Conservation (phyloP, 2,113 vertebrate genomes). For the Cyprinodon brontotheroides region DNA sequence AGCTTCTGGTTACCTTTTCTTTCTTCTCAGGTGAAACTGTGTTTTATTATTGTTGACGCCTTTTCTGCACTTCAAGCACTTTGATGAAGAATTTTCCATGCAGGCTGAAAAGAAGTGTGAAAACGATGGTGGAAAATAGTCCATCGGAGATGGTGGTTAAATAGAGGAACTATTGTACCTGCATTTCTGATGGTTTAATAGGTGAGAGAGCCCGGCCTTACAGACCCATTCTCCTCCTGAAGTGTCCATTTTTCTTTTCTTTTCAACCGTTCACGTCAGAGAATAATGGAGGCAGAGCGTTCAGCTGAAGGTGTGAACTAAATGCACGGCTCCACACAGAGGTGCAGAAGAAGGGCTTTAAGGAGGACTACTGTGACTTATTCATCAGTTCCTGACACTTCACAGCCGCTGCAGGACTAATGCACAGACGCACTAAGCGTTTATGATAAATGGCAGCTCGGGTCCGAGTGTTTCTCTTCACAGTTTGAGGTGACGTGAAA, state of each 20-base stretch:
- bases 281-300: conserved; percentile 45
- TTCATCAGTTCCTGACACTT: conserved; percentile 64
- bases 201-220: conserved; percentile 23
- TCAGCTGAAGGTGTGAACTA: conserved; percentile 62
- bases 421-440: conserved; percentile 23
- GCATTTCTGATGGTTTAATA: conserved; percentile 47
- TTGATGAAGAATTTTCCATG: conserved; percentile 33
- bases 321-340: conserved; percentile 48
- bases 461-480: conserved; percentile 20
- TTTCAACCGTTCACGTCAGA: conserved; percentile 20
- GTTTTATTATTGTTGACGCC: not conserved
- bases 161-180: conserved; percentile 42
- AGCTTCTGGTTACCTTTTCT: not conserved
- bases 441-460: conserved; percentile 38
- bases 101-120: conserved; percentile 40
- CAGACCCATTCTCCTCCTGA: conserved; percentile 15
- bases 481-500: conserved; percentile 22
- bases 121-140: conserved; percentile 37
- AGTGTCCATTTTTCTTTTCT: conserved; percentile 30
- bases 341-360: conserved; percentile 15
- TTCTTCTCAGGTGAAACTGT: not conserved
- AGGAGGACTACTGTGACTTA: conserved; percentile 49
- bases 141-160: conserved; percentile 3
- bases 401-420: conserved; percentile 35
- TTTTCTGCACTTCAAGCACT: conserved; percentile 10